A percentile compares a stretch with the other conserved stretches of the same genome.
Conservation (phyloP, 2,113 vertebrate species). For the Lepus europaeus region DNA sequence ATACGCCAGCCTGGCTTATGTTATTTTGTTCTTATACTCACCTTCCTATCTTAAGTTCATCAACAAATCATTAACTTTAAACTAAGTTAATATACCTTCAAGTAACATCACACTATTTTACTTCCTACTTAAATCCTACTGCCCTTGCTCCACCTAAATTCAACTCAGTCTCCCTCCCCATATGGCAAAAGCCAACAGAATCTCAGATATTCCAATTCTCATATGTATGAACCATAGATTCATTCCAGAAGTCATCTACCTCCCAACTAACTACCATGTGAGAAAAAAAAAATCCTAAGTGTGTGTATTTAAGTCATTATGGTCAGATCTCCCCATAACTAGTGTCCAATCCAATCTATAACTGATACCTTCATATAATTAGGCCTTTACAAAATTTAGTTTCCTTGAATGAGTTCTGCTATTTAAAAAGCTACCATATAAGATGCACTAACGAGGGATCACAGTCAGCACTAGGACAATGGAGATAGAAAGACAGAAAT, state of each 20-base stretch:
- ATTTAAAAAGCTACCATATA: constrained; percentile 1
- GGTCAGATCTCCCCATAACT: neutral
- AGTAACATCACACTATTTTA: constrained; percentile 1
- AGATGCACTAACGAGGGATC: neutral
- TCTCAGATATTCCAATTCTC: constrained; percentile 2
- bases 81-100: constrained; percentile 24
- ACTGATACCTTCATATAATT: neutral
- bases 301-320: neutral
- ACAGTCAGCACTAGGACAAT: constrained; percentile 29
- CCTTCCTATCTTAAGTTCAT: constrained; percentile 34
- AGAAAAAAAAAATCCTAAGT: neutral
- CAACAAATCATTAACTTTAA: constrained; percentile 40
- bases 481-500: neutral
- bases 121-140: constrained; percentile 2
- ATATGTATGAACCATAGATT: constrained; percentile 3
- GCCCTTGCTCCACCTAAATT: neutral
- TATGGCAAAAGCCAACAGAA: constrained; percentile 23
- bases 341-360: neutral
- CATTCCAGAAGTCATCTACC: constrained; percentile 5
- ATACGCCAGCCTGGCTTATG: neutral
- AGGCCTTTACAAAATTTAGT: neutral
- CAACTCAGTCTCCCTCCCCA: neutral
- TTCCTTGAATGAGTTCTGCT: neutral
- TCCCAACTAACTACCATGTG: neutral
- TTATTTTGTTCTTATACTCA: neutral